A percentile compares a stretch with the other conserved stretches of the same genome.
phyloP scores from a whole-genome alignment of 2,888 invertebrate species.

The Drepanosiphum platanoidis region DNA sequence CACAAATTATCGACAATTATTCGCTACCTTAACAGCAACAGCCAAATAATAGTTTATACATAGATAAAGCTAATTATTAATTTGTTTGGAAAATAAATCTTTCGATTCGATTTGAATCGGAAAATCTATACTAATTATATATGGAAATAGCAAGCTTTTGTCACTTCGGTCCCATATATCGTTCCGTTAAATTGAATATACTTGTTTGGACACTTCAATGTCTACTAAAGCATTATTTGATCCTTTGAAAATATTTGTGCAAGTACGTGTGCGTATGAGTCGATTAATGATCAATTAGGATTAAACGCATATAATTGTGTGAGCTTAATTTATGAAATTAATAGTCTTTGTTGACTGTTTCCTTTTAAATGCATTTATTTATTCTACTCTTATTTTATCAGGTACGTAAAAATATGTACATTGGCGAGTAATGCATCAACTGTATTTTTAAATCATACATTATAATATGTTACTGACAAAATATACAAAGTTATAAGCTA shows the following conservation, averaged over 20 bases:
- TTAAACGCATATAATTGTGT: neutral
- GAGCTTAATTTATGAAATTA: neutral
- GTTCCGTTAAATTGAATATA: constrained; percentile 18
- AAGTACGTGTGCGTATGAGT: neutral
- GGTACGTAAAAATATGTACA: neutral
- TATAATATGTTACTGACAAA: too few relatives aligned
- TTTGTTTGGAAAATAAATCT: neutral
- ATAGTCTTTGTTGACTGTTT: neutral
- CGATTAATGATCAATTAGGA: neutral
- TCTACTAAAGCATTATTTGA: neutral
- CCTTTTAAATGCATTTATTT: neutral
- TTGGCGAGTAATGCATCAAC: neutral
- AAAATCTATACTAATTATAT: neutral
- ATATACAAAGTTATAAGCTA: too few relatives aligned
- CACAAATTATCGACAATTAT: too few relatives aligned
- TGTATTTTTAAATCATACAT: too few relatives aligned
- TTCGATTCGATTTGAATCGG: neutral
- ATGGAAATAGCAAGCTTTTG: neutral
- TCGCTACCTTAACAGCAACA: too few relatives aligned
- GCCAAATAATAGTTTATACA: too few relatives aligned
- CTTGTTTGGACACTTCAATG: constrained; percentile 2
- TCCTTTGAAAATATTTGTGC: neutral
- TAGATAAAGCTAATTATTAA: too few relatives aligned
- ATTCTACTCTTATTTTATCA: too few relatives aligned
- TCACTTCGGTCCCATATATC: neutral